Conservation (phyloP, 2,113 vertebrate genomes). For the Sardina pilchardus region DNA sequence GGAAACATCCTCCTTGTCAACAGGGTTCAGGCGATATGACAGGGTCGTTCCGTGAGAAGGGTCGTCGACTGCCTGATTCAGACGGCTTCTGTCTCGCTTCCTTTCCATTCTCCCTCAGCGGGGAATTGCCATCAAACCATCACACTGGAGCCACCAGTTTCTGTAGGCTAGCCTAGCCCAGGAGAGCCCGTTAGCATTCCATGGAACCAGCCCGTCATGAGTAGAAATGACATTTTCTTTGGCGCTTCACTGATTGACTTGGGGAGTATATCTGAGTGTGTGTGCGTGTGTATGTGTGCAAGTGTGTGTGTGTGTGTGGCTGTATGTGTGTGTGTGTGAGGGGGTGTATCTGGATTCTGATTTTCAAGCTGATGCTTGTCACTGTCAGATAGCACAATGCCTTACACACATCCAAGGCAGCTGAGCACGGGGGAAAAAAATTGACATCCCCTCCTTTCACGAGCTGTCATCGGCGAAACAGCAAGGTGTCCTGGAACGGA, state of each 20-base stretch:
- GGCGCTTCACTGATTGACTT: background rate
- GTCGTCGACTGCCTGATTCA: slow-evolving; percentile 53
- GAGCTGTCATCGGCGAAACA: background rate
- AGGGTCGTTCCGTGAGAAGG: slow-evolving; percentile 48
- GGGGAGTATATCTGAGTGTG: background rate
- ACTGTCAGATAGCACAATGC: background rate
- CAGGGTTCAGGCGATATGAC: slow-evolving; percentile 62
- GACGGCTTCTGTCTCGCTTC: slow-evolving; percentile 41
- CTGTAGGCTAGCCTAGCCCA: background rate
- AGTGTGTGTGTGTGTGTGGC: background rate
- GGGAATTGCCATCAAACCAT: background rate
- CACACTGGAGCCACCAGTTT: slow-evolving; percentile 22
- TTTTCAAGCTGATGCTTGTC: background rate
- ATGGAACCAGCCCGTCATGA: background rate
- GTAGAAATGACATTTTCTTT: background rate
- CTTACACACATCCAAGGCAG: slow-evolving; percentile 1
- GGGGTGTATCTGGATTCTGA: background rate
- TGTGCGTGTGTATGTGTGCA: background rate
- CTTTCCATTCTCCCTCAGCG: slow-evolving; percentile 47
- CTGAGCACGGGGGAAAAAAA: background rate
- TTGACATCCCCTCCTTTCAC: background rate
- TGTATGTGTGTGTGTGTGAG: background rate
- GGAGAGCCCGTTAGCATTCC: background rate
- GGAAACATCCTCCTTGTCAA: slow-evolving; percentile 53
- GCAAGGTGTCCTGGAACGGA: background rate